These are phyloP conservation scores for Dynastes maya DNA, from an alignment of 2,888 invertebrate genomes.

Conservation along the genomic window DNA sequence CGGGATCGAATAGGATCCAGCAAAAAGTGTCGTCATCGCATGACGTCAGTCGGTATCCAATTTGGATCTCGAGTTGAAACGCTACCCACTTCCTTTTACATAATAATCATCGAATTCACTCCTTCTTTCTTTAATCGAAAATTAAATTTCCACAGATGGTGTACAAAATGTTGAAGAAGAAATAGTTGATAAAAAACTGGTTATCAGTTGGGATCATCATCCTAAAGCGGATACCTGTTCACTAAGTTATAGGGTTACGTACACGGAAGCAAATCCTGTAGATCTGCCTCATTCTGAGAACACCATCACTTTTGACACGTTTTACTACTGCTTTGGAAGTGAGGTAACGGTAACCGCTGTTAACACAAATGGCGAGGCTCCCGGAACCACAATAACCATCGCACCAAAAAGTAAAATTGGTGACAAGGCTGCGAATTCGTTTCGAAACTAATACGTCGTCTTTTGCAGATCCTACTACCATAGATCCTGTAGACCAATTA, in stretches of 20 bases:
- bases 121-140: no score
- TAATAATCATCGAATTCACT: no score
- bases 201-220: not conserved
- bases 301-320: not conserved
- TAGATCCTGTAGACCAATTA: slow-evolving; percentile 4
- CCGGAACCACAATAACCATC: not conserved
- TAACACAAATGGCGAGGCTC: not conserved
- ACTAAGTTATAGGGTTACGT: not conserved
- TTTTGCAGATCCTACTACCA: not conserved
- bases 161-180: no score
- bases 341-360: not conserved
- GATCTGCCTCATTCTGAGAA: not conserved
- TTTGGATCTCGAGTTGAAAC: no score
- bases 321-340: not conserved
- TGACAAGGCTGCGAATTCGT: not conserved
- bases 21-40: no score
- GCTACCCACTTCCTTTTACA: no score
- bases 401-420: no score
- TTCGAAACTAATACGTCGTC: not conserved
- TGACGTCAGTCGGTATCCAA: no score
- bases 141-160: no score
- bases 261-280: not conserved
- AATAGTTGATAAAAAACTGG: not conserved
- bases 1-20: no score
- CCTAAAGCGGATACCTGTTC: not conserved